Base-by-base conservation (phyloP, 2,113 vertebrate genomes). In the Dasyprocta punctata region DNA sequence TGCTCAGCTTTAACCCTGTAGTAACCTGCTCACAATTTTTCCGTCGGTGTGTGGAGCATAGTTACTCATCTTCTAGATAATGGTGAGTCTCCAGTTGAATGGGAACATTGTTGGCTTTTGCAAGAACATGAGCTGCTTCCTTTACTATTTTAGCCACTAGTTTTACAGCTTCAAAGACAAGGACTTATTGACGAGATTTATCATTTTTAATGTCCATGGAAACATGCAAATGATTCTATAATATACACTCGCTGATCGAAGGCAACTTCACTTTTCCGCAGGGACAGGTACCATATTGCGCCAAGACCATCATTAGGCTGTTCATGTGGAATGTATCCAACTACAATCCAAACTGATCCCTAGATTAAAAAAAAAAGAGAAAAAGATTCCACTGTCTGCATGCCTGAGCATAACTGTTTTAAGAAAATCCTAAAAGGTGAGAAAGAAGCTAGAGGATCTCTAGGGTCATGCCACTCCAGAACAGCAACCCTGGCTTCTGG, bases 1-100 rank as follows among this genome's bases (percentile, higher is more conserved):
- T 96, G 95, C 96, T 98, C 98, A 90, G 90, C 80, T 92, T 99
- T 99, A 99, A 99, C 99, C 93, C 97, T 98, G 60, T 98, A 73
- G 84, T 89, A 84, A 2, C 95, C 60, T 69, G 58, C 30, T 41
- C 93, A 26, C 88, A 98, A 82, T 87, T 95, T 97, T 87, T 89
- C 88, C 90, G 44, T 19, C 52, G 69, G 49, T 0, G 1, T 26
- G 41, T n/a, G 73, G 38, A 24, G 63, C 1, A 5, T 8, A 78
- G 52, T 88, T 90, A 10, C 82, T 85, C 47, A 82, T 36, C 41
- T 4, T 44, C 14, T 30, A 65, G 8, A 61, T 94, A 97, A 60
- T 3, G 56, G 16, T 75, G 47, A 19, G 65, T 97, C 91, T 87
- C 49, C 91, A 96, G 89, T n/a, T 0, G 3, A 1, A 26, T 16